Percentiles rank a stretch among this genome's conserved stretches.
phyloP scores from a whole-genome alignment of 1,140 invertebrate species.

The Ostrea denselamellosa region DNA sequence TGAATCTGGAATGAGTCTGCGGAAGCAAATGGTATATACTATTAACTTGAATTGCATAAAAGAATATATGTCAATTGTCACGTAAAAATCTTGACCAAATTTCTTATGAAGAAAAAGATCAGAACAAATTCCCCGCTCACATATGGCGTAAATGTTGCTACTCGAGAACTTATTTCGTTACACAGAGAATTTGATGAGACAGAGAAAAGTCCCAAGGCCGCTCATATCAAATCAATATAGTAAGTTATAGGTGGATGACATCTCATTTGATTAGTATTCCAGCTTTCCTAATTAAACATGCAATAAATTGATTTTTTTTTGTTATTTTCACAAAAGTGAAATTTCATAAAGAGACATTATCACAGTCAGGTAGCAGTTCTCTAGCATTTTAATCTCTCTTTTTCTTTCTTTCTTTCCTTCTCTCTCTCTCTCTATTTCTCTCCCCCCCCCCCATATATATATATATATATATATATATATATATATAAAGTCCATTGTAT shows the following conservation, averaged over 20 bases:
- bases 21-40: no score
- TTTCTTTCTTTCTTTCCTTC: no score
- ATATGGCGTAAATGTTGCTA: background rate
- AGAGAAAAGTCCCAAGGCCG: background rate
- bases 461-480: no score
- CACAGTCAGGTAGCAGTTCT: no score
- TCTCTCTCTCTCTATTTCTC: no score
- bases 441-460: no score
- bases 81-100: background rate
- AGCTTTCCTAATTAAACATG: background rate
- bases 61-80: no score
- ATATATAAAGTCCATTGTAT: no score
- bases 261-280: background rate
- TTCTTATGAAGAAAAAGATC: background rate
- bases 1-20: no score
- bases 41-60: no score
- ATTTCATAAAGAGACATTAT: background rate
- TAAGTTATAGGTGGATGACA: slow-evolving; percentile 13
- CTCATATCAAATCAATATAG: slow-evolving; percentile 20
- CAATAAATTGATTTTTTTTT: background rate
- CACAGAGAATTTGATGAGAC: slow-evolving; percentile 11
- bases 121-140: background rate
- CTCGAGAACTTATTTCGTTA: background rate
- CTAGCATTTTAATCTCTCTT: no score
- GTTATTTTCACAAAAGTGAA: background rate